phyloP scores from a whole-genome alignment of 2,888 invertebrate species.

The Halictus ligatus region DNA sequence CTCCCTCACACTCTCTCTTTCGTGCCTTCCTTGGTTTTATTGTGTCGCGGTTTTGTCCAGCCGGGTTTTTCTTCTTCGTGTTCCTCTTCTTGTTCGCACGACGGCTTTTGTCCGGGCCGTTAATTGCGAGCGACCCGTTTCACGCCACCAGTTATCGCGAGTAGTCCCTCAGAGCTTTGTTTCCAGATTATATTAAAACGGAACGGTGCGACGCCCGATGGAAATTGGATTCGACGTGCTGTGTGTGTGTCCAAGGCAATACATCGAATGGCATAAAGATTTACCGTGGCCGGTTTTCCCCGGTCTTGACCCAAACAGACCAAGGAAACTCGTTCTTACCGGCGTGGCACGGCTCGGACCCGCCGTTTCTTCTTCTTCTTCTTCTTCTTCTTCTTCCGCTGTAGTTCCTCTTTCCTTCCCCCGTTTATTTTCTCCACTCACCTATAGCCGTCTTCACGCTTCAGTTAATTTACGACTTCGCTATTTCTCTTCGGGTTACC shows the following conservation, averaged over 20 bases:
- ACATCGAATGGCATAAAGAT: background rate
- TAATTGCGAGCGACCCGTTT: background rate
- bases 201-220: background rate
- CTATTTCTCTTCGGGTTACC: slow-evolving; percentile 7
- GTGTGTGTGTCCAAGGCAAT: background rate
- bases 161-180: background rate
- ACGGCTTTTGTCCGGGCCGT: background rate
- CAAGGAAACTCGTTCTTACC: background rate
- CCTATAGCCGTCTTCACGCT: slow-evolving; percentile 10
- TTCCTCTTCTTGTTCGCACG: background rate
- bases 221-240: background rate
- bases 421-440: slow-evolving; percentile 1
- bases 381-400: background rate
- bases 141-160: background rate
- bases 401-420: background rate
- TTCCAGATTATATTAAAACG: slow-evolving; percentile 1
- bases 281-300: background rate
- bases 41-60: background rate
- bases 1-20: background rate
- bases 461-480: slow-evolving; percentile 15
- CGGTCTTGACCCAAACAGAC: background rate
- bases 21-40: background rate
- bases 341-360: background rate
- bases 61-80: background rate
- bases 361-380: background rate